Conservation (phyloP, 2,113 vertebrate species). For the Spea bombifrons region DNA sequence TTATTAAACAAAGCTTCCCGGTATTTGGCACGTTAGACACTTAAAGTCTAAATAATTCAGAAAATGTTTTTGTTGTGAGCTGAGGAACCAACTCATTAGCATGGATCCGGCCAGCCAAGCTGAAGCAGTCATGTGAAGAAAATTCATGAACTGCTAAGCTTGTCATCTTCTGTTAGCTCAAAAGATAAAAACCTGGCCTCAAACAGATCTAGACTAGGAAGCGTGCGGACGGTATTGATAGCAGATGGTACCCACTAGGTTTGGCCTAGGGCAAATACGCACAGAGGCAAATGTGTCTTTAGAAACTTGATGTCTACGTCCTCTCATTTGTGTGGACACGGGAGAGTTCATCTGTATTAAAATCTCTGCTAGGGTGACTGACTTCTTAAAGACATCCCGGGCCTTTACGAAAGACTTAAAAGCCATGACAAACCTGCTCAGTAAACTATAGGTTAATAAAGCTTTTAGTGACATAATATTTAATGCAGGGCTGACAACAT, state of each 20-base stretch:
- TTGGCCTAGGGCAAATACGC: constrained; percentile 28
- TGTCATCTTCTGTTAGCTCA: constrained; percentile 78
- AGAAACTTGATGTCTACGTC: constrained; percentile 20
- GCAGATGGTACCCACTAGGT: constrained; percentile 56
- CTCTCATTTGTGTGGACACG: constrained; percentile 8
- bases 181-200: constrained; percentile 58
- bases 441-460: too few relatives aligned
- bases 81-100: constrained; percentile 70
- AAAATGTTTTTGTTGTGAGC: constrained; percentile 65
- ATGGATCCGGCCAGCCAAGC: constrained; percentile 66
- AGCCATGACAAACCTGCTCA: too few relatives aligned
- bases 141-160: constrained; percentile 66
- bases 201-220: constrained; percentile 57
- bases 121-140: constrained; percentile 67
- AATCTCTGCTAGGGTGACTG: not conserved
- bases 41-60: constrained; percentile 63
- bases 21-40: constrained; percentile 55
- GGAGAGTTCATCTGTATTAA: constrained; percentile 4
- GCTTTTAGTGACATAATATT: too few relatives aligned
- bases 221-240: constrained; percentile 54
- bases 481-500: too few relatives aligned
- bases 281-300: constrained; percentile 18
- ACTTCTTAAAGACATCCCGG: not conserved
- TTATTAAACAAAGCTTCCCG: constrained; percentile 54
- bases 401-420: too few relatives aligned